Conservation (phyloP, 2,888 invertebrate genomes). For the Apamea monoglypha region DNA sequence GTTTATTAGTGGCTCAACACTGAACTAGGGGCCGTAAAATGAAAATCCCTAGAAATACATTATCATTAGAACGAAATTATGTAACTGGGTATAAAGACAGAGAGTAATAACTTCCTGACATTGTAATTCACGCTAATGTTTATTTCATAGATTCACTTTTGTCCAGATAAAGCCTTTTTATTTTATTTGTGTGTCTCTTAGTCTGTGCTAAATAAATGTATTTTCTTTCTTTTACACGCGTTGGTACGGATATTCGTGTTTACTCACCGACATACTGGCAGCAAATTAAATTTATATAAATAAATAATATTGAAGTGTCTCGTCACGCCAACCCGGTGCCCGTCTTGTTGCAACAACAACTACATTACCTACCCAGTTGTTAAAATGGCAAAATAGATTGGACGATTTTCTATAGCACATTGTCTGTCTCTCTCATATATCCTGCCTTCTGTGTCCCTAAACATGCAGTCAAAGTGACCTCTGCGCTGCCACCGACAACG, state of each 20-base stretch:
- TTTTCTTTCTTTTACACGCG: not conserved
- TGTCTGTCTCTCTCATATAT: not conserved
- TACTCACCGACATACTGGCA: not conserved
- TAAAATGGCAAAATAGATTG: not conserved
- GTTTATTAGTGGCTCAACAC: not conserved
- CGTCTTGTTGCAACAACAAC: not conserved
- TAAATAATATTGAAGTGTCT: no score
- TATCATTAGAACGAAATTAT: not conserved
- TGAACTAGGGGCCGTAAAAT: not conserved
- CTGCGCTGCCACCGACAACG: no score
- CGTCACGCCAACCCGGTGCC: not conserved
- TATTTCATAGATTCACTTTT: not conserved
- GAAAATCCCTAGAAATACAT: constrained; percentile 1
- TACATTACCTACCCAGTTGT: not conserved
- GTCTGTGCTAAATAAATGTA: not conserved
- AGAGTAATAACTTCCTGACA: not conserved
- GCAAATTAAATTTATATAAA: not conserved
- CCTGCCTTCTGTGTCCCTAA: no score
- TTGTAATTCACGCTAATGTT: not conserved
- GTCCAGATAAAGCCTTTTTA: not conserved
- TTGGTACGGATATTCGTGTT: not conserved
- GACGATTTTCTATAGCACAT: not conserved
- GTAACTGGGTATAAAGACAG: not conserved
- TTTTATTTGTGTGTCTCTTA: not conserved
- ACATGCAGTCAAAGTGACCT: no score